Percentiles rank a stretch among this genome's conserved stretches.
Conservation (phyloP, 2,888 invertebrate species). For the Microctonus hyperodae region DNA sequence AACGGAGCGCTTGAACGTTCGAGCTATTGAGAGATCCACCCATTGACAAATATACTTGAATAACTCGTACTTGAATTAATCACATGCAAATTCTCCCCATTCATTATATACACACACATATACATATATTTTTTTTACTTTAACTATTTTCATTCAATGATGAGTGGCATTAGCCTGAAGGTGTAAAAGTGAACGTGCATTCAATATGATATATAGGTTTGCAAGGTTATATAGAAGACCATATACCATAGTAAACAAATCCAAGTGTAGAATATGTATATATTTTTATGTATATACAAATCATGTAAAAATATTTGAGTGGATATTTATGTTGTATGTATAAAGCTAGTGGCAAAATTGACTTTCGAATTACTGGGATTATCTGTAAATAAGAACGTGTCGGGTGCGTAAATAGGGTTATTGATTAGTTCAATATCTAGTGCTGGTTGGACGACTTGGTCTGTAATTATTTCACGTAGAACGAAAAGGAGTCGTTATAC, state of each 20-base stretch:
- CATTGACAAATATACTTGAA: not conserved
- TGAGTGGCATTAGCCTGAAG: too few relatives aligned
- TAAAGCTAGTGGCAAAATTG: conserved; percentile 34
- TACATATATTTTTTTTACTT: not conserved
- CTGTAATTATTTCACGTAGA: conserved; percentile 49
- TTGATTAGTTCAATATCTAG: conserved; percentile 46
- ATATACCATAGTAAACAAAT: too few relatives aligned
- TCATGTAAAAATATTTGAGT: not conserved
- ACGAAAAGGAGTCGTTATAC: conserved; percentile 51
- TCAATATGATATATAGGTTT: too few relatives aligned
- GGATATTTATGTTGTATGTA: not conserved
- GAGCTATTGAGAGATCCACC: not conserved
- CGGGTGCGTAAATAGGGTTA: conserved; percentile 49
- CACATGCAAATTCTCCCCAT: not conserved
- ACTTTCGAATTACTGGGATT: conserved; percentile 40
- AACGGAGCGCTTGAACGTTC: not conserved
- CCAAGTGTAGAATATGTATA: too few relatives aligned
- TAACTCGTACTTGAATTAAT: not conserved
- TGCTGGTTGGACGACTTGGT: conserved; percentile 32
- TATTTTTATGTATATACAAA: not conserved
- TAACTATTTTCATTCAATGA: not conserved
- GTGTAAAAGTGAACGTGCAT: too few relatives aligned
- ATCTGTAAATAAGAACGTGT: conserved; percentile 47
- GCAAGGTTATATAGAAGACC: too few relatives aligned
- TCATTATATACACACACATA: too few relatives aligned